Conservation (phyloP, 2,113 vertebrate genomes). For the Trachemys scripta region DNA sequence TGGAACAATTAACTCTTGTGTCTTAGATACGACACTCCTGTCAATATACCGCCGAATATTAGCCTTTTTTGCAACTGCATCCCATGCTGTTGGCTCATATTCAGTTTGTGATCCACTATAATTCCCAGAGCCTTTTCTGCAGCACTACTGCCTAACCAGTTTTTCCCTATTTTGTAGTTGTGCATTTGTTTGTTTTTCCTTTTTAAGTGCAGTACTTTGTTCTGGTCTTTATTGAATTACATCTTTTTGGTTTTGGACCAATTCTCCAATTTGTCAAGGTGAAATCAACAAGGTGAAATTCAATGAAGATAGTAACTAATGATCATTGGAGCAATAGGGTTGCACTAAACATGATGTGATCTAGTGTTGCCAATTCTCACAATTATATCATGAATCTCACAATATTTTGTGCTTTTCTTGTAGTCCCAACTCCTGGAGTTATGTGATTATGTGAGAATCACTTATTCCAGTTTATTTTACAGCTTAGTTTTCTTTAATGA, state of each 20-base stretch:
- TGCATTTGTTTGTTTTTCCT: not conserved
- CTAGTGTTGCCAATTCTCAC: not conserved
- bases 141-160: not conserved
- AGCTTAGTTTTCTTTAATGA: not conserved
- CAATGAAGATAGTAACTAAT: not conserved
- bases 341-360: not conserved
- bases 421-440: not conserved
- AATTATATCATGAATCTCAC: not conserved
- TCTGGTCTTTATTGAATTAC: not conserved
- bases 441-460: not conserved
- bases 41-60: not conserved
- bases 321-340: not conserved
- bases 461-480: not conserved
- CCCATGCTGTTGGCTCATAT: not conserved
- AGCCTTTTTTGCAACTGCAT: not conserved
- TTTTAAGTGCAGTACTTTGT: not conserved
- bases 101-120: not conserved
- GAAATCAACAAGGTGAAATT: not conserved
- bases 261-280: not conserved
- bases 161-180: not conserved
- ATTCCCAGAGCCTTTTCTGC: not conserved
- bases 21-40: not conserved
- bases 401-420: not conserved
- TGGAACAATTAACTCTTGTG: not conserved
- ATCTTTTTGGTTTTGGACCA: not conserved